These are phyloP conservation scores for Genyomyrus donnyi DNA, from an alignment of 2,113 vertebrate genomes.

Conservation along the genomic window DNA sequence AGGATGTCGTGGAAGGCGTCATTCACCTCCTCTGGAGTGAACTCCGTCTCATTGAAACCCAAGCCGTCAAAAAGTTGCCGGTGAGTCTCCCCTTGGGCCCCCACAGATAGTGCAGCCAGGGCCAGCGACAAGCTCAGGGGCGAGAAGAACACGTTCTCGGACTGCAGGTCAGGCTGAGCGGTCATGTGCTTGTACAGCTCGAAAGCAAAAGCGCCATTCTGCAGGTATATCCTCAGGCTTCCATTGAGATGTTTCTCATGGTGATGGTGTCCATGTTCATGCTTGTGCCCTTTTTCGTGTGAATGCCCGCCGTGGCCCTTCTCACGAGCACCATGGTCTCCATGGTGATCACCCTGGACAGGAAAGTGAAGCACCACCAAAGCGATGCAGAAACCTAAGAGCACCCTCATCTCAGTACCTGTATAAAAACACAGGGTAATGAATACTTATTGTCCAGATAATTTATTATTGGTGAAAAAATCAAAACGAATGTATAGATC, in stretches of 20 bases:
- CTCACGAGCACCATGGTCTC: neutral
- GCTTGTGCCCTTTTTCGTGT: neutral
- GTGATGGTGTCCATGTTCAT: neutral
- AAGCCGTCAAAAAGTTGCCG: conserved; percentile 53
- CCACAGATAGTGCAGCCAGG: conserved; percentile 60
- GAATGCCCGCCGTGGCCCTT: neutral
- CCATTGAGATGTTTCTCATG: neutral
- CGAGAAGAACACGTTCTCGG: conserved; percentile 71
- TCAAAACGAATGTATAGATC: neutral
- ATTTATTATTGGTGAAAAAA: neutral
- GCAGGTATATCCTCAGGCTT: conserved; percentile 35
- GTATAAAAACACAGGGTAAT: neutral
- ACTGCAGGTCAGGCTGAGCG: conserved; percentile 26
- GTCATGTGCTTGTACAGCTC: conserved; percentile 57
- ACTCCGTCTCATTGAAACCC: conserved; percentile 38
- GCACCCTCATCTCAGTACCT: conserved; percentile 14
- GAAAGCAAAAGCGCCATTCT: conserved; percentile 58
- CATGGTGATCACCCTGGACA: conserved; percentile 11
- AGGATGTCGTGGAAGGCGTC: conserved; percentile 38
- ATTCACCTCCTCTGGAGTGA: conserved; percentile 33
- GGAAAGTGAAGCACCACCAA: conserved; percentile 5
- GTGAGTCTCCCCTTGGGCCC: conserved; percentile 54
- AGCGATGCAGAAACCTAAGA: conserved; percentile 4
- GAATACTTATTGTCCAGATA: neutral
- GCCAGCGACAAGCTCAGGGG: conserved; percentile 59